Base-by-base conservation (phyloP, 2,797 vertebrate species). In the Phataginus tricuspis region DNA sequence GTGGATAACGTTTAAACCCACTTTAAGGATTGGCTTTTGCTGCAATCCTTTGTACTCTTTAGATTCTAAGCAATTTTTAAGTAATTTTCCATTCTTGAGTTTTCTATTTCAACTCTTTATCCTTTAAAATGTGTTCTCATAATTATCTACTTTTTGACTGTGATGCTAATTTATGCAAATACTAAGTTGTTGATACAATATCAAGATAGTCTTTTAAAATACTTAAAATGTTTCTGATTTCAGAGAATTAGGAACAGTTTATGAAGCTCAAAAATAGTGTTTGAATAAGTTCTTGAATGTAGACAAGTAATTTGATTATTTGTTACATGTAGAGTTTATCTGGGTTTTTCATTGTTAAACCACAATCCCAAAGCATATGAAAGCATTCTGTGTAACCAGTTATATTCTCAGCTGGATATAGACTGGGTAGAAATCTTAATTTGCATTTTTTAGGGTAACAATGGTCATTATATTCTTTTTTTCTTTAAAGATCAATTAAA, bases 371-470 rank as follows among this genome's bases (percentile, higher is more conserved):
- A 75, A 86, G 69, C 19, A 68, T 82, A 77, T 59, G 42, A 90
- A 86, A 91, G 27, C 29, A n/a, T 39, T 90, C 75, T 27, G 10
- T 75, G 25, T 78, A 79, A 84, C 11, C 25, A 75, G 25, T 90
- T 93, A 75, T 13, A 21, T 59, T 94, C 37, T 95, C 90, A 94
- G 39, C 45, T 93, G 18, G 21, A 69, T 93, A 61, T 31, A 83
- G 78, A 93, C 55, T 83, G 25, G 2, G 23, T 92, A 72, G 69
- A 49, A 91, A 63, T 92, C 66, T 83, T 69, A 94, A 77, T 91
- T 96, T 95, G 27, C 55, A 90, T 77, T 96, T 45, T 95, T 93
- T 92, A 96, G 78, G 95, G 86, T 16, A 66, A 88, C 14, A 69
- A 2, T 80, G 16, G 29, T 92, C 49, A 84, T 84, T 84, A 59